Evolutionary conservation across 2,888 invertebrate species (phyloP), one percentile per base, ranked within the genome.

Genomic region (Diarsia brunnea): DNA sequence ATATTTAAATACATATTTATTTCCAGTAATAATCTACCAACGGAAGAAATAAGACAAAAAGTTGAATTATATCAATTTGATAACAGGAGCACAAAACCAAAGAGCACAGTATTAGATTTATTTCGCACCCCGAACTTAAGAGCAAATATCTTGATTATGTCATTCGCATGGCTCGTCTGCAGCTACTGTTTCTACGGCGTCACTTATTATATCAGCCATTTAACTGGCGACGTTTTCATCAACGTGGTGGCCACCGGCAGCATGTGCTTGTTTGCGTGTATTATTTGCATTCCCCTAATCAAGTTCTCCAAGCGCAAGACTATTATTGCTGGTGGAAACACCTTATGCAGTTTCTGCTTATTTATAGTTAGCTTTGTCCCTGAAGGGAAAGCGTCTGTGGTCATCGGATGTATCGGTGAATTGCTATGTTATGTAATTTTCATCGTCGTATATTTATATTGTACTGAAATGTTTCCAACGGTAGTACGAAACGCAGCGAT

Each of bases 381-480:
- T 67, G 91, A 93, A 88, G 96, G 96, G 4, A 85, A 84, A 31
- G 89, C 88, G 27, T 97, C 97, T 75, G 94, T 98, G 3, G 92
- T 97, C 24, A 95, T 98, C 63, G 98, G 98, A 38, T 97, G 98
- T 81, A 87, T 97, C 51, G 98, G 98, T 7, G 98, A 98, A 87
- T 97, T 98, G 73, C 98, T 98, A 19, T 97, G 98, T 88, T 98
- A 98, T 1, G 97, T 98, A 43, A 97, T 98, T 10, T 99, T 99
- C 90, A 97, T 98, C 5, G 98, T 98, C 5, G 97, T 98, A 14
- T 99, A 98, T 91, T 97, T 99, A 49, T 98, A 98, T 93, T 98
- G 98, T 19, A 98, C 98, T 0, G 99, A 99, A 94, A 95, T 98
- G 84, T 99, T 98, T 91, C 99, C 99, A 0, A 99, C 99, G 0